Percentiles rank a stretch among this genome's conserved stretches.
phyloP scores from a whole-genome alignment of 2,113 vertebrate genomes.

The Micronycteris hirsuta region DNA sequence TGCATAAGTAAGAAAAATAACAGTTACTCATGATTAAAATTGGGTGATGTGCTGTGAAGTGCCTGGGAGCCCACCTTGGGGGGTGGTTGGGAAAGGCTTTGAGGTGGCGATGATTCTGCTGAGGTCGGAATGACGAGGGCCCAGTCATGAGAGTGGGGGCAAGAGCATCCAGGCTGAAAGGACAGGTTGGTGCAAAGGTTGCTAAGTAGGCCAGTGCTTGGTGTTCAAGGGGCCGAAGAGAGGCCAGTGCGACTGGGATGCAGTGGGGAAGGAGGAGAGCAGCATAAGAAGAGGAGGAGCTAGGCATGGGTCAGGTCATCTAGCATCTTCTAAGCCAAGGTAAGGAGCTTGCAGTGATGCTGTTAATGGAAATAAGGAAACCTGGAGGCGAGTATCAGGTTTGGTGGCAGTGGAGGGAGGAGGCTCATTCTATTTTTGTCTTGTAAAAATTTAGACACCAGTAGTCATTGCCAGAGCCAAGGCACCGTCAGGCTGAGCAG shows the following conservation, averaged over 20 bases:
- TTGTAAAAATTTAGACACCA: constrained; percentile 10
- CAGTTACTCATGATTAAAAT: neutral
- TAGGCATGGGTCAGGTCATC: neutral
- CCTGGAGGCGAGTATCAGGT: neutral
- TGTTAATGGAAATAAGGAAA: neutral
- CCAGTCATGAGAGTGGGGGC: neutral
- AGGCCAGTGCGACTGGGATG: neutral
- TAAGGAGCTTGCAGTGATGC: neutral
- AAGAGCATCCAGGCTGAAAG: neutral
- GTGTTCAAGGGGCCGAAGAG: neutral
- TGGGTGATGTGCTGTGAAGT: neutral
- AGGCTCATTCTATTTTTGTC: neutral
- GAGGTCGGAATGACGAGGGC: neutral
- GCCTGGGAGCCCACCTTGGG: neutral
- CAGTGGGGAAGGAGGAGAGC: neutral
- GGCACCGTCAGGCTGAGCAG: neutral
- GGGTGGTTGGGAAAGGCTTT: neutral
- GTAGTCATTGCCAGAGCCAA: neutral
- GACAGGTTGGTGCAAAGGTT: neutral
- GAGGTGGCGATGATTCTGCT: neutral
- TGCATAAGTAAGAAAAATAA: neutral
- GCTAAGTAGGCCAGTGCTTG: neutral
- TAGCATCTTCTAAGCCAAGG: neutral
- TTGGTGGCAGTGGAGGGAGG: neutral
- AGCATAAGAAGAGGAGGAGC: neutral